Percentiles rank a stretch among this genome's conserved stretches.
These are phyloP conservation scores for Neomonachus schauinslandi DNA, from an alignment of 2,113 vertebrate species.

Conservation along the genomic window DNA sequence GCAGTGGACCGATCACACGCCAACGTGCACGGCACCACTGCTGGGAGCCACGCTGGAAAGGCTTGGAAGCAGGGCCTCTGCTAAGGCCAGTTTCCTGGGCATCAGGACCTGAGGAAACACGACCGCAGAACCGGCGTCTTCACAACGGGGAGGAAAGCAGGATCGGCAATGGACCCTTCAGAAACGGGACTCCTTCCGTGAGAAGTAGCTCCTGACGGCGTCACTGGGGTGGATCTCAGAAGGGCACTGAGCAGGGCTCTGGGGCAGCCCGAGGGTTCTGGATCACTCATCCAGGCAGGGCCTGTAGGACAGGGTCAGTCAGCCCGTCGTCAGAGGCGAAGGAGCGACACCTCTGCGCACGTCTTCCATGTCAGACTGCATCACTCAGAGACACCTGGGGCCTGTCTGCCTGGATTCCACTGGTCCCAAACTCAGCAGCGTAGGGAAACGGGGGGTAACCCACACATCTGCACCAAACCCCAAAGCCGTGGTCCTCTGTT, in stretches of 20 bases:
- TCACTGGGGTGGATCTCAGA: background rate
- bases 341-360: background rate
- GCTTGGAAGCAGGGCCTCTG: background rate
- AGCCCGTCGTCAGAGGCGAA: background rate
- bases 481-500: background rate
- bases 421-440: background rate
- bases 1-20: background rate
- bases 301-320: background rate
- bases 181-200: background rate
- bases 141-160: background rate
- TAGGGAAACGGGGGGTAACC: background rate
- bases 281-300: background rate
- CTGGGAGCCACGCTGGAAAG: background rate
- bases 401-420: fast-evolving
- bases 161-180: background rate
- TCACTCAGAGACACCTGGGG: too few species aligned
- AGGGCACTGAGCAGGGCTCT: background rate
- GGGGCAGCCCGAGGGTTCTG: background rate
- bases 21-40: fast-evolving
- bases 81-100: background rate
- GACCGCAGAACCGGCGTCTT: background rate
- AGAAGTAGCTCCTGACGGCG: background rate
- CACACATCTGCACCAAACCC: background rate
- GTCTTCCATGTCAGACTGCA: fast-evolving
- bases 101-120: background rate